Percentiles rank a stretch among this genome's conserved stretches.
phyloP scores from a whole-genome alignment of 2,797 vertebrate species.

The Bradypus variegatus region DNA sequence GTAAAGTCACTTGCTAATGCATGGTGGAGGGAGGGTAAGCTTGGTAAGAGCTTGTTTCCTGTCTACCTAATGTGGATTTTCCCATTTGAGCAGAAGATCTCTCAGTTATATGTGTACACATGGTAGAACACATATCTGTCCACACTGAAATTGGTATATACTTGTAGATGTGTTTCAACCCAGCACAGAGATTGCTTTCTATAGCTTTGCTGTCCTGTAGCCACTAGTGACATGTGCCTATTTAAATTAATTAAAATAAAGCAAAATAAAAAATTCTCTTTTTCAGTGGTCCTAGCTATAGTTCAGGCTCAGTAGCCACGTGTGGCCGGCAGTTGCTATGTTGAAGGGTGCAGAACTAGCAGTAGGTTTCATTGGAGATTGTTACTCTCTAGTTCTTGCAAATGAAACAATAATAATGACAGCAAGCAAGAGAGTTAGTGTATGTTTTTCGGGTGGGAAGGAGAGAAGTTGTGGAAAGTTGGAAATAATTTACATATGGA shows the following conservation, averaged over 20 bases:
- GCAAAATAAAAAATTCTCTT: accelerated
- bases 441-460: background rate
- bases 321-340: background rate
- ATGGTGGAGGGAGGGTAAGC: background rate
- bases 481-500: background rate
- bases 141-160: accelerated
- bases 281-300: accelerated
- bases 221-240: background rate
- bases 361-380: background rate
- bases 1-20: background rate
- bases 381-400: background rate
- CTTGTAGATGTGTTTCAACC: accelerated
- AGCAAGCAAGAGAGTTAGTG: background rate
- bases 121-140: background rate
- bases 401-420: background rate
- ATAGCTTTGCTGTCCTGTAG: accelerated
- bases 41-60: background rate
- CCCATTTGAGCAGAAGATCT: background rate
- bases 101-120: accelerated
- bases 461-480: background rate
- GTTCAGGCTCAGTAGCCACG: accelerated
- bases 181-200: accelerated
- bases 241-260: background rate
- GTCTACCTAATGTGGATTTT: background rate
- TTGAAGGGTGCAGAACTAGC: background rate